A percentile compares a stretch with the other conserved stretches of the same genome.
Evolutionary conservation across 2,888 invertebrate genomes (phyloP).

Genomic region (Pristionchus exspectatus): DNA sequence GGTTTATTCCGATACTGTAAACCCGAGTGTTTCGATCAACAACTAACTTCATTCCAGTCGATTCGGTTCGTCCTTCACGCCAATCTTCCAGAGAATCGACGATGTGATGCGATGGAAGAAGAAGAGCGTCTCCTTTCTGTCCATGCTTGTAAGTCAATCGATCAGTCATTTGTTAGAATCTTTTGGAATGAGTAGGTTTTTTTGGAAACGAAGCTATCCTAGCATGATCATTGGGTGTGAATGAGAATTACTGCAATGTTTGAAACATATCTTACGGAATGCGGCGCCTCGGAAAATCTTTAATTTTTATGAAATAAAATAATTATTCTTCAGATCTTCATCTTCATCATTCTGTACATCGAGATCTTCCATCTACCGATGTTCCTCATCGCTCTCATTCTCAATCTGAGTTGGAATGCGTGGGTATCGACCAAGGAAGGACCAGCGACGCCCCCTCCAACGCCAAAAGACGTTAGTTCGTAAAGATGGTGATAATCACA

Average conservation of each 20-base stretch:
- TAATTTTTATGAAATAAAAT: background rate
- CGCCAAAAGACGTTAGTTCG: conserved; percentile 43
- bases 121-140: conserved; percentile 37
- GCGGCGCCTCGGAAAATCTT: too few relatives aligned
- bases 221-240: too few relatives aligned
- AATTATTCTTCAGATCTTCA: conserved; percentile 84
- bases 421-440: background rate
- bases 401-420: conserved; percentile 75
- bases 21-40: background rate
- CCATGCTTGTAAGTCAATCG: conserved; percentile 15
- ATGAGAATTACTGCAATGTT: too few relatives aligned
- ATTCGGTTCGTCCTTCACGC: conserved; percentile 34
- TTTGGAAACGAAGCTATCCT: too few relatives aligned
- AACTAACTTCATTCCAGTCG: conserved; percentile 43
- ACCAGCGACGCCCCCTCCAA: conserved; percentile 47
- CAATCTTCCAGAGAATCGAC: conserved; percentile 46
- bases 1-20: background rate
- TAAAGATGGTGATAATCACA: too few relatives aligned
- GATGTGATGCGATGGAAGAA: conserved; percentile 53
- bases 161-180: too few relatives aligned
- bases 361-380: conserved; percentile 96
- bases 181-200: too few relatives aligned
- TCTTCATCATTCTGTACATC: conserved; percentile 93
- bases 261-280: too few relatives aligned
- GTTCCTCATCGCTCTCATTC: conserved; percentile 87